Evolutionary conservation across 2,888 invertebrate species (phyloP), one percentile per base, ranked within the genome.

Genomic region (Melinaea menophilus): DNA sequence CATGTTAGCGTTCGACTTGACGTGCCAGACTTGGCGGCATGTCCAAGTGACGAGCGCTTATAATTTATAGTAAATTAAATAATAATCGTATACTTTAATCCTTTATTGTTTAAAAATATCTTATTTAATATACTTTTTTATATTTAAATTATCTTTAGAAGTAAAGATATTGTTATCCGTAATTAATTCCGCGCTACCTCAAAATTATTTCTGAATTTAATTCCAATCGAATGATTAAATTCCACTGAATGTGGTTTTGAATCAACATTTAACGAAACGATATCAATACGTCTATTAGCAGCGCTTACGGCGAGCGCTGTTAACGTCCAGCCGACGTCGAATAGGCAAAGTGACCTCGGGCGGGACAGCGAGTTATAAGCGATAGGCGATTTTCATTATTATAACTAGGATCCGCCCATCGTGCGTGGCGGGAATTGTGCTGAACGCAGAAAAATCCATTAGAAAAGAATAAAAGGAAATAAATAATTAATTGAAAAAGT

Each of bases 301-400:
- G 7, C 48, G 48, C 48, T 51, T 9, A 51, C 41, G 41, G 41
- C 41, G 41, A 31, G 31, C 51, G 31, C 51, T 51, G 22, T 51
- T 51, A 51, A 51, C 22, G 31, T 62, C 66, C 59, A 69, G 65
- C 67, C 63, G 73, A 72, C 69, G 70, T 64, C 69, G 59, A 71
- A 71, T 69, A 69, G 65, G 64, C 70, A 64, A 62, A 65, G 61
- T 68, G 69, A 69, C 74, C 73, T 72, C 69, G 64, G 71, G 69
- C 65, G 59, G 61, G 56, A 48, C 37, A 7, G 62, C 56, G 48
- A 67, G 68, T 35, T 46, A 67, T 4, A 58, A 61, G 62, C 65
- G 37, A 45, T 13, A 7, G 63, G 72, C 71, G 72, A 57, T 51
- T 51, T 7, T 22, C 22, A 3, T 48, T 48, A 5, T 5, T 48